A percentile compares a stretch with the other conserved stretches of the same genome.
Conservation (phyloP, 92 coral and sea anemone genomes). For the Siderastrea radians region DNA sequence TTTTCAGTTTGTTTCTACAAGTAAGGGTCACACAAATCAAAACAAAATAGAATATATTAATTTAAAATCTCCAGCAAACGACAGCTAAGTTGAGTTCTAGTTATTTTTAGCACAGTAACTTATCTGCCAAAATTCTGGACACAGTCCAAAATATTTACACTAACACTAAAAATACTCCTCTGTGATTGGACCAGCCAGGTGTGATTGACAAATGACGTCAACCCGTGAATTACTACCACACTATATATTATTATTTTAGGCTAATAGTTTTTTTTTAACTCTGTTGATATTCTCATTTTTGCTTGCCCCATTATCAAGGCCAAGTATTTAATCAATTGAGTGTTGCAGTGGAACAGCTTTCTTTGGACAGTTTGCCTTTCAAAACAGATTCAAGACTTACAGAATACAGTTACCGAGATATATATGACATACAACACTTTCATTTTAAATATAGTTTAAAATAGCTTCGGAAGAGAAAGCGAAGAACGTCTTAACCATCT, state of each 20-base stretch:
- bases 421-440: neutral
- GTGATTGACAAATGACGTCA: conserved; percentile 11
- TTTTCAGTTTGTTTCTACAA: neutral
- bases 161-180: neutral
- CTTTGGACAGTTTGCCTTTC: neutral
- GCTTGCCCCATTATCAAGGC: neutral
- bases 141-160: conserved; percentile 14
- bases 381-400: neutral
- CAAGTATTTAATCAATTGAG: neutral
- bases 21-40: neutral
- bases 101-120: neutral
- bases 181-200: conserved; percentile 49
- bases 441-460: neutral
- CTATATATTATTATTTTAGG: neutral
- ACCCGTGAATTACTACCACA: neutral
- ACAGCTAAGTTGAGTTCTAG: neutral
- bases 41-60: neutral
- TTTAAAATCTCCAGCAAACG: neutral
- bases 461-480: neutral
- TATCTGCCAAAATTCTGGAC: conserved; percentile 1
- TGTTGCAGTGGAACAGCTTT: neutral
- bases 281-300: neutral
- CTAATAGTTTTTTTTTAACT: neutral
- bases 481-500: neutral
- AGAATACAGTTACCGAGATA: neutral